phyloP scores from a whole-genome alignment of 2,113 vertebrate genomes.

The Plecturocebus donacophilus region DNA sequence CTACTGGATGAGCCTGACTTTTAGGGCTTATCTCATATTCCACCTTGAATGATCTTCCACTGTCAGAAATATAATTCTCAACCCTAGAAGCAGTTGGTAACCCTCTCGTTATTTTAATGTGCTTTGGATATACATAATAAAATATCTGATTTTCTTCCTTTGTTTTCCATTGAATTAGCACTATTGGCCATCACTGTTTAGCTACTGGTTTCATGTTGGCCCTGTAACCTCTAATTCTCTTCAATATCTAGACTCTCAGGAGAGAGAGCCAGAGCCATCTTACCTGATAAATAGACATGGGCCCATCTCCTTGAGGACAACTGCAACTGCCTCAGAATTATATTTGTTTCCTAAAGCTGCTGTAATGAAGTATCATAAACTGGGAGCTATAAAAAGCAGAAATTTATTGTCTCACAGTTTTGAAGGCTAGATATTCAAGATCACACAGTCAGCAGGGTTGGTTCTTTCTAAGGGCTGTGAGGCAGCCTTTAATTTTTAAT shows the following conservation, averaged over 20 bases:
- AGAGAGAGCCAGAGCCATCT: neutral
- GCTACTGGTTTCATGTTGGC: neutral
- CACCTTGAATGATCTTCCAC: constrained; percentile 55
- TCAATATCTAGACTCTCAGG: neutral
- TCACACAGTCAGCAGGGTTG: neutral
- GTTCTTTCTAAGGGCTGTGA: neutral
- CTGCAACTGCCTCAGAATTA: neutral
- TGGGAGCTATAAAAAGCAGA: neutral
- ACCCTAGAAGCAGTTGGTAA: constrained; percentile 12
- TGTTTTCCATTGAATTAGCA: constrained; percentile 37
- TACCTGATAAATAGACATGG: neutral
- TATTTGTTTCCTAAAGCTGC: neutral
- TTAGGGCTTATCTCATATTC: constrained; percentile 45
- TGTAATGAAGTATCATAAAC: neutral
- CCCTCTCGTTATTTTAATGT: constrained; percentile 58
- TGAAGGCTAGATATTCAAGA: neutral
- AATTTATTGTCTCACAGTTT: neutral
- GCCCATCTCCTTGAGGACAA: neutral
- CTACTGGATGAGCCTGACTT: constrained; percentile 24
- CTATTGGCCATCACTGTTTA: constrained; percentile 37
- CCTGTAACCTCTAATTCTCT: neutral
- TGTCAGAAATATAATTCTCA: constrained; percentile 64
- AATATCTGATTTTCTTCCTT: constrained; percentile 53
- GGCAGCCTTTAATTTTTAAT: neutral
- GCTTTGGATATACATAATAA: constrained; percentile 60